phyloP scores from a whole-genome alignment of 2,888 invertebrate genomes.

The Aphelenchoides bicaudatus region DNA sequence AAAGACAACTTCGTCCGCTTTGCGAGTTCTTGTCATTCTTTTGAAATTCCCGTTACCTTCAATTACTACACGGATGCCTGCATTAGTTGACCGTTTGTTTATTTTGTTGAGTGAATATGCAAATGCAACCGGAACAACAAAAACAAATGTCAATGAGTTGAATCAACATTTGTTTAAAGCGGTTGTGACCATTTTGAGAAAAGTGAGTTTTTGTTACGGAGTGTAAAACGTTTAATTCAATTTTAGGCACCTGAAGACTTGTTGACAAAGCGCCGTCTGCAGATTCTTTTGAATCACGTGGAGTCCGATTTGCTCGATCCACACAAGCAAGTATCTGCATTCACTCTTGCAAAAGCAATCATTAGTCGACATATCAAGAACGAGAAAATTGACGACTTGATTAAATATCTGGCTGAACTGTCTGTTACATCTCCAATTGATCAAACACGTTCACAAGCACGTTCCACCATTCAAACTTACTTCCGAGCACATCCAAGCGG shows the following conservation, averaged over 20 bases:
- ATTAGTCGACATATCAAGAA: slow-evolving; percentile 46
- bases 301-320: slow-evolving; percentile 83
- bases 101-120: slow-evolving; percentile 83
- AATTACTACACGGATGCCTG: slow-evolving; percentile 68
- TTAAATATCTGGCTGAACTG: slow-evolving; percentile 76
- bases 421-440: slow-evolving; percentile 72
- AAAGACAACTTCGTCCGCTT: slow-evolving; percentile 62
- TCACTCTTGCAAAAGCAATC: slow-evolving; percentile 72
- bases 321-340: slow-evolving; percentile 81
- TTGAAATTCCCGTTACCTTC: slow-evolving; percentile 72
- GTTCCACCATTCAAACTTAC: slow-evolving; percentile 63
- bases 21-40: slow-evolving; percentile 70
- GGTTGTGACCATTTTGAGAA: too few species aligned
- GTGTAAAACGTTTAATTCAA: too few species aligned
- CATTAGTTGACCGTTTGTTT: slow-evolving; percentile 75
- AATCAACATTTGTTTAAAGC: slow-evolving; percentile 74
- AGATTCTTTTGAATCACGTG: slow-evolving; percentile 77
- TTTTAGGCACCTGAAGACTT: too few species aligned
- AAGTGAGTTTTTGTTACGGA: too few species aligned
- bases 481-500: slow-evolving; percentile 72
- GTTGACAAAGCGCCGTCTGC: slow-evolving; percentile 62
- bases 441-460: slow-evolving; percentile 73
- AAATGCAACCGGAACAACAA: slow-evolving; percentile 72
- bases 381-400: slow-evolving; percentile 68
- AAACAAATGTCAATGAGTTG: slow-evolving; percentile 81